These are phyloP conservation scores for Drosophila paulistorum DNA, from an alignment of 1,140 invertebrate species.

Conservation along the genomic window DNA sequence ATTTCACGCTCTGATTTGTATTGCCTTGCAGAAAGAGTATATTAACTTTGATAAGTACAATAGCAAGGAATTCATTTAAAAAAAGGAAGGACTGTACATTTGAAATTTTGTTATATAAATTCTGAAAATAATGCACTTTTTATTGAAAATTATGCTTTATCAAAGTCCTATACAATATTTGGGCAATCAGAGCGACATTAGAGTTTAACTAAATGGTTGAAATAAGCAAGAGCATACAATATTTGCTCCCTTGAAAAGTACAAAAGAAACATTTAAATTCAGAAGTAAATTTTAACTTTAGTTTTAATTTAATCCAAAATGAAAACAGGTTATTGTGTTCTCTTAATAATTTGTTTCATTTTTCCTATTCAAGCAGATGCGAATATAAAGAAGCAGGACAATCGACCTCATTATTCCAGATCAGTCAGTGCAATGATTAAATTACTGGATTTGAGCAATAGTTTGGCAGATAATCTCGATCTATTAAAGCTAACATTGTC, in stretches of 20 bases:
- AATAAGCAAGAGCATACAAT: not conserved
- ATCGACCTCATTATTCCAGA: conserved; percentile 2
- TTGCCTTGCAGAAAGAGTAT: no score
- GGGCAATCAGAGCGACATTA: no score
- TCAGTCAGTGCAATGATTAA: conserved; percentile 25
- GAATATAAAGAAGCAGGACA: no score
- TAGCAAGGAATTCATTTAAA: no score
- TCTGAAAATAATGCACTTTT: no score
- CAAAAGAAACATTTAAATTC: not conserved
- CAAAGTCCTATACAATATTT: no score
- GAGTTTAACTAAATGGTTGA: no score
- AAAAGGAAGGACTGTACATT: no score
- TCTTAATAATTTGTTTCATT: not conserved
- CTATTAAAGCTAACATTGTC: not conserved
- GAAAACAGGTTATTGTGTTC: not conserved
- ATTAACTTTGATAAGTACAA: no score
- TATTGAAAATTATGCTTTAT: no score
- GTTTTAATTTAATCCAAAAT: not conserved
- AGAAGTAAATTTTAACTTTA: not conserved
- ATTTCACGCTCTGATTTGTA: no score
- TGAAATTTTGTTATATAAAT: no score
- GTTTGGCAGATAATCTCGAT: conserved; percentile 11
- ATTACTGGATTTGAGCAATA: not conserved
- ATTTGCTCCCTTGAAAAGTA: not conserved
- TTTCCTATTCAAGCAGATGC: not conserved